phyloP scores from a whole-genome alignment of 2,888 invertebrate genomes.

The Latrodectus hesperus region DNA sequence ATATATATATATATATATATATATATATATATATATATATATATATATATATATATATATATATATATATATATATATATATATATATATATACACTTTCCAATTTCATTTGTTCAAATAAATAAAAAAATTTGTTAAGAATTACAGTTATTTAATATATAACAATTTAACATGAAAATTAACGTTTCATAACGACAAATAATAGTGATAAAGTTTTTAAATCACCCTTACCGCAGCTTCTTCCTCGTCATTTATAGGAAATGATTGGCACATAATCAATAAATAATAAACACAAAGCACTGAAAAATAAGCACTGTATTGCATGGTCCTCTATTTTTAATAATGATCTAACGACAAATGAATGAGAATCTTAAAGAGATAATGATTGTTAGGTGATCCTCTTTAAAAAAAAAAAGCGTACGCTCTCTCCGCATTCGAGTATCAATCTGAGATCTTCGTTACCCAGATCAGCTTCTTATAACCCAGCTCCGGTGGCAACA shows the following conservation, averaged over 20 bases:
- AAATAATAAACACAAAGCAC: conserved; percentile 7
- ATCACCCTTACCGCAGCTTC: conserved; percentile 45
- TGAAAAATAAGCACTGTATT: not conserved
- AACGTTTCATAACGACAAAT: too few species aligned
- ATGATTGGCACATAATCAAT: conserved; percentile 7
- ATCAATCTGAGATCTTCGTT: conserved; percentile 35
- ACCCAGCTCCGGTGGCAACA: conserved; percentile 20
- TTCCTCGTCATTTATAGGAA: conserved; percentile 40
- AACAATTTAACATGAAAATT: too few species aligned
- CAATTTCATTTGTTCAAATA: too few species aligned
- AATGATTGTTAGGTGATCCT: not conserved
- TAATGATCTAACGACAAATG: conserved; percentile 1
- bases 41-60: too few species aligned
- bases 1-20: too few species aligned
- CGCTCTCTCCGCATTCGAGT: conserved; percentile 8
- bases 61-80: too few species aligned
- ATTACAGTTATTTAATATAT: too few species aligned
- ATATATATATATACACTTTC: too few species aligned
- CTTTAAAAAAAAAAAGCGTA: not conserved
- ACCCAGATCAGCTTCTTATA: conserved; percentile 15
- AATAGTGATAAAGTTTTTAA: not conserved
- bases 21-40: too few species aligned
- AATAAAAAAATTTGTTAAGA: too few species aligned
- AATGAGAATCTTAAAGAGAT: not conserved
- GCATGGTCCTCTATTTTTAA: not conserved